Conservation (phyloP, 2,113 vertebrate species). For the Crypturellus undulatus region DNA sequence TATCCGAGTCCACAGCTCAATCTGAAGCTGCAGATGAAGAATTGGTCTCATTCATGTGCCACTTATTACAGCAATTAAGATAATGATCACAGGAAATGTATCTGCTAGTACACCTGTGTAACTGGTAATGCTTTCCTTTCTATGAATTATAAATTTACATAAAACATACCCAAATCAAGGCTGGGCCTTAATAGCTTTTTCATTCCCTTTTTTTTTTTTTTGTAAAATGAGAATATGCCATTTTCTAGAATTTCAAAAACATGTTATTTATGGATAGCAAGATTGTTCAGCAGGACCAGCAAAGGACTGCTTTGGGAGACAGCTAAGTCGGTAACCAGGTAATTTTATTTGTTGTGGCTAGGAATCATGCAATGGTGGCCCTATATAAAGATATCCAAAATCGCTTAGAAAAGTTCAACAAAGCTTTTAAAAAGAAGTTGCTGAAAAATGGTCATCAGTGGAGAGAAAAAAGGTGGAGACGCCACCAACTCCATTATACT, state of each 20-base stretch:
- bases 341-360: constrained; percentile 9
- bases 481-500: not conserved
- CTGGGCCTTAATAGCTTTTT: not conserved
- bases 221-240: not conserved
- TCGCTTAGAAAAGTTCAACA: not conserved
- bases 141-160: not conserved
- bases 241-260: not conserved
- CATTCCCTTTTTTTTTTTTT: not conserved
- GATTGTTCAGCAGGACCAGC: not conserved
- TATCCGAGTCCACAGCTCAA: not conserved
- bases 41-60: not conserved
- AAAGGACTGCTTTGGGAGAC: not conserved
- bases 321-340: not conserved
- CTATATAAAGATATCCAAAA: not conserved
- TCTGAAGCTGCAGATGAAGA: not conserved
- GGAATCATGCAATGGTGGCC: not conserved
- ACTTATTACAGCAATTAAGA: not conserved
- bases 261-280: not conserved
- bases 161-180: not conserved
- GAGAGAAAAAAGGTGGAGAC: not conserved
- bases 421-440: not conserved
- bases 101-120: not conserved
- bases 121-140: not conserved
- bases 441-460: not conserved
- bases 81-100: not conserved